Percentiles rank a stretch among this genome's conserved stretches.
Conservation (phyloP, 2,113 vertebrate genomes). For the Salminus brasiliensis region DNA sequence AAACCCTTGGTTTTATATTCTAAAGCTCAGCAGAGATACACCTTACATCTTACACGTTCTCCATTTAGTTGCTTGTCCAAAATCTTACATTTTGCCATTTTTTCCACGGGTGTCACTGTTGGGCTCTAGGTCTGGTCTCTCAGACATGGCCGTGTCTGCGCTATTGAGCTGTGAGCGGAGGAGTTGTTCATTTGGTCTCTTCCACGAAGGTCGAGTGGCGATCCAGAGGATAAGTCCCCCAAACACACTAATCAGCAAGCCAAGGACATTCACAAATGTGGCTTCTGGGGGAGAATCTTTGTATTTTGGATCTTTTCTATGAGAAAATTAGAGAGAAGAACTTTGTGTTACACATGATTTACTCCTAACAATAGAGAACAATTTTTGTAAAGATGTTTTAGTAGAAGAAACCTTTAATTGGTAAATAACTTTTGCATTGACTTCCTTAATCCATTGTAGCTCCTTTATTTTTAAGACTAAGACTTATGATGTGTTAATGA, state of each 20-base stretch:
- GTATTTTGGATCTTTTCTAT: conserved; percentile 76
- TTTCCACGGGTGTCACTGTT: conserved; percentile 78
- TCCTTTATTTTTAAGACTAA: no score
- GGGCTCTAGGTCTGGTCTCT: conserved; percentile 69
- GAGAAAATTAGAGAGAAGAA: neutral
- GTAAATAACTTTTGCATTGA: no score
- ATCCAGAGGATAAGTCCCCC: conserved; percentile 89
- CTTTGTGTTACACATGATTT: neutral
- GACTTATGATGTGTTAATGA: no score
- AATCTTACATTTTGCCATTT: conserved; percentile 77
- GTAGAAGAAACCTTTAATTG: no score
- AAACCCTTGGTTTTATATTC: neutral
- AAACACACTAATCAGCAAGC: conserved; percentile 84
- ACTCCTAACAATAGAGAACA: no score
- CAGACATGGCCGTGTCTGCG: conserved; percentile 59
- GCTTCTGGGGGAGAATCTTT: conserved; percentile 84
- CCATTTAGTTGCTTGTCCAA: conserved; percentile 24
- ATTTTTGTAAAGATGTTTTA: no score
- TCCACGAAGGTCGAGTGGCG: conserved; percentile 86
- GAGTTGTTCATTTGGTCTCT: conserved; percentile 81
- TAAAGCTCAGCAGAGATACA: neutral
- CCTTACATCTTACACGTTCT: neutral
- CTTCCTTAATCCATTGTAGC: no score
- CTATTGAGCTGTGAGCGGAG: conserved; percentile 61
- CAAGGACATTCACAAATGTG: conserved; percentile 85